Evolutionary conservation across 1,140 invertebrate genomes (phyloP).

Genomic region (Bombus soroeensis): DNA sequence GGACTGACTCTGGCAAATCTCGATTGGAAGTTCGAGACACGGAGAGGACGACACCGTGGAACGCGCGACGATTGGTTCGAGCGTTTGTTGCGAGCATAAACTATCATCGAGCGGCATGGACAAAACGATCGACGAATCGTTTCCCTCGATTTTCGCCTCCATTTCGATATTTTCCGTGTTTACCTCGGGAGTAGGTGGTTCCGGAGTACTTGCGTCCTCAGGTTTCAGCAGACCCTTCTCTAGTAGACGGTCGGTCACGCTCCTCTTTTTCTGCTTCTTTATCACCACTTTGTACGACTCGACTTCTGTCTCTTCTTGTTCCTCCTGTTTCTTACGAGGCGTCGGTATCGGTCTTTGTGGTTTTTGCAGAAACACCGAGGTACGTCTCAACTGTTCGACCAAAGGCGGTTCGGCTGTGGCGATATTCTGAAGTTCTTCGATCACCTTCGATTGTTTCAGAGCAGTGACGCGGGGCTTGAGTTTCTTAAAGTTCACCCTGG

Average conservation of each 20-base stretch:
- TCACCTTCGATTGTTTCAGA: slow-evolving; percentile 87
- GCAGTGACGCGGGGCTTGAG: slow-evolving; percentile 86
- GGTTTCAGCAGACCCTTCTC: slow-evolving; percentile 75
- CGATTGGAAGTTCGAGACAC: not conserved
- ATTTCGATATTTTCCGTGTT: slow-evolving; percentile 61
- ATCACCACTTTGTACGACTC: slow-evolving; percentile 82
- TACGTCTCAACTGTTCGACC: slow-evolving; percentile 84
- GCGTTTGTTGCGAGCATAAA: not conserved
- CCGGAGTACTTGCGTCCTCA: slow-evolving; percentile 68
- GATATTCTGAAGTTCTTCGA: slow-evolving; percentile 85
- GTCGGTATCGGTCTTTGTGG: slow-evolving; percentile 86
- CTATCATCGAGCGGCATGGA: not conserved
- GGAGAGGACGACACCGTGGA: not conserved
- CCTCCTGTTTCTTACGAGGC: slow-evolving; percentile 76
- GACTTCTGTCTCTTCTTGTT: slow-evolving; percentile 59
- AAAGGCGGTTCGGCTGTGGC: slow-evolving; percentile 80
- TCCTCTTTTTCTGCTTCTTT: slow-evolving; percentile 81
- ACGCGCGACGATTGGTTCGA: slow-evolving; percentile 14
- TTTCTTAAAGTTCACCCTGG: slow-evolving; percentile 87
- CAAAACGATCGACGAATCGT: slow-evolving; percentile 23
- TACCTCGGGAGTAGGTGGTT: slow-evolving; percentile 72
- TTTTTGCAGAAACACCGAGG: slow-evolving; percentile 89
- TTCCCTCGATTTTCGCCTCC: slow-evolving; percentile 24
- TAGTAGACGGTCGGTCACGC: slow-evolving; percentile 75
- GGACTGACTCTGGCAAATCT: not conserved